These are phyloP conservation scores for Hypomesus transpacificus DNA, from an alignment of 2,113 vertebrate genomes.

Conservation along the genomic window DNA sequence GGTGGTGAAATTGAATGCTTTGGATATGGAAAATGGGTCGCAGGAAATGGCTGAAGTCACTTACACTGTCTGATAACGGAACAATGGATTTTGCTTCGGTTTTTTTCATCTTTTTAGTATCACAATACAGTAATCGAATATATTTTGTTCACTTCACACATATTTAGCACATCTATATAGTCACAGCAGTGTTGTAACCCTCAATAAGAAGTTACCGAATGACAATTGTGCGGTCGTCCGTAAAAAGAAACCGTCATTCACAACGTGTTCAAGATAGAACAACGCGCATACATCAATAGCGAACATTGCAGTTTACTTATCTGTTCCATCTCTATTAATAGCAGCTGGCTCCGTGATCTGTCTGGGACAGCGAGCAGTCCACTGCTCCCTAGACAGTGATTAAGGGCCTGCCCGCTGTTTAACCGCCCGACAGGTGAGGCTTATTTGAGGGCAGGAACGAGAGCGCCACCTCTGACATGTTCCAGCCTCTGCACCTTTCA, in stretches of 20 bases:
- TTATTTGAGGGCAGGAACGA: slow-evolving; percentile 53
- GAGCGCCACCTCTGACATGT: slow-evolving; percentile 50
- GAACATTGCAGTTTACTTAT: not conserved
- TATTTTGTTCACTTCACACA: no score
- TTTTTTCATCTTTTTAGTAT: not conserved
- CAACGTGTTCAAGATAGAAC: not conserved
- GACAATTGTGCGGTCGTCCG: no score
- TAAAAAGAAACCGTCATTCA: no score
- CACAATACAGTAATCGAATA: no score
- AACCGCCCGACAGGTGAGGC: slow-evolving; percentile 62
- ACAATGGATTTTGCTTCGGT: not conserved
- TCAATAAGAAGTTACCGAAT: no score
- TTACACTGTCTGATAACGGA: not conserved
- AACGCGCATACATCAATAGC: not conserved
- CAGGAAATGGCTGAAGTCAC: not conserved
- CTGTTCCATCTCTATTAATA: slow-evolving; percentile 52
- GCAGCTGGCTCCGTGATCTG: slow-evolving; percentile 1
- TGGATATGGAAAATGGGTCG: slow-evolving; percentile 28
- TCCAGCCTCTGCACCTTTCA: slow-evolving; percentile 31
- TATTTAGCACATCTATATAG: no score
- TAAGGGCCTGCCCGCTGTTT: slow-evolving; percentile 55
- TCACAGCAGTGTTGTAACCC: no score
- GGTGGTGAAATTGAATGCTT: slow-evolving; percentile 47
- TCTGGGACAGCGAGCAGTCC: slow-evolving; percentile 36
- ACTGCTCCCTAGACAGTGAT: slow-evolving; percentile 37